Base-by-base conservation (phyloP, 2,888 invertebrate genomes). In the Sisyra terminalis region DNA sequence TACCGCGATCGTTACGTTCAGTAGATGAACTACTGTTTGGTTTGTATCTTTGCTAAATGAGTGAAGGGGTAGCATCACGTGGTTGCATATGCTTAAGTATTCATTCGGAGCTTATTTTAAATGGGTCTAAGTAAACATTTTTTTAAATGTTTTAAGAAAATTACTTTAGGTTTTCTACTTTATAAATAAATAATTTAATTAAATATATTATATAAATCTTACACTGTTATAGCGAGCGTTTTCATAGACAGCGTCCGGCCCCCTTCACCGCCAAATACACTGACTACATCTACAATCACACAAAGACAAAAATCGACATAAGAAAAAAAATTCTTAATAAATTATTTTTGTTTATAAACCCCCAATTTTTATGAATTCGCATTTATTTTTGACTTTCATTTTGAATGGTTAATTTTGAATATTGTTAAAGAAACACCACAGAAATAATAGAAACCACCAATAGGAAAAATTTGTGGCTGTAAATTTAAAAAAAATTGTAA, bases 191-290 rank as follows among this genome's bases (percentile, higher is more conserved):
- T 7, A 5, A 24, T 24, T 24, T 24, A 24, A 24, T 24, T 24
- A 24, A 24, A 24, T 24, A 24, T 24, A 24, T 24, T 24, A 24
- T 24, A 24, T 24, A 24, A 24, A 24, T 34, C 42, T 42, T 42
- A 42, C 42, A 42, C 66, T 65, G 68, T 64, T 57, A 37, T 16
- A 47, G 47, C 47, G 49, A 48, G 45, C 64, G 63, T 42, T 60
- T 63, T 64, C 65, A 70, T 69, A 67, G 67, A 67, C 66, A 58
- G 56, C 63, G 66, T 67, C 57, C 55, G 56, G 55, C 57, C 57
- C 61, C 59, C 70, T 69, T 78, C 80, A 81, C 78, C 80, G 79
- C 80, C 80, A 81, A 73, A 80, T 78, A 78, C 80, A 81, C 74
- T 81, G 80, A 79, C 80, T 80, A 79, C 80, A 80, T 79, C 80